Conservation (phyloP, 2,888 invertebrate genomes). For the Hirudinaria manillensis region DNA sequence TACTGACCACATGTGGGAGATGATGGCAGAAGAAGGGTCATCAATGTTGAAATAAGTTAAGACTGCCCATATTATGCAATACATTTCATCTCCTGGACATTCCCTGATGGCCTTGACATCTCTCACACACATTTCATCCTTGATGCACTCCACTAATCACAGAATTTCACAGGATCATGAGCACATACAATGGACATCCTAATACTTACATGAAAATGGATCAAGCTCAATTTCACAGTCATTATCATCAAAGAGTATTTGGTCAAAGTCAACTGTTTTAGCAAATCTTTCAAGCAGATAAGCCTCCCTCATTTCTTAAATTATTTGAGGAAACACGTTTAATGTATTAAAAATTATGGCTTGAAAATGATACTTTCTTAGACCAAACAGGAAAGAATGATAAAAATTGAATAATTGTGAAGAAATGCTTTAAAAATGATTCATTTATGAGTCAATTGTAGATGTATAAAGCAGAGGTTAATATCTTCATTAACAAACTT, state of each 20-base stretch:
- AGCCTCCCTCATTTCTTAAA: constrained; percentile 25
- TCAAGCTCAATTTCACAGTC: constrained; percentile 3
- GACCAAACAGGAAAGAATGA: too few relatives aligned
- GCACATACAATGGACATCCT: neutral
- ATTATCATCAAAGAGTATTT: neutral
- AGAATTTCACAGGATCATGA: neutral
- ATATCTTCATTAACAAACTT: neutral
- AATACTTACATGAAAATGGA: neutral
- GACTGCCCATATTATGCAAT: constrained; percentile 19
- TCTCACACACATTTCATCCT: constrained; percentile 3
- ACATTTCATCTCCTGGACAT: neutral
- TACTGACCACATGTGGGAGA: neutral
- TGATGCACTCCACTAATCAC: constrained; percentile 17
- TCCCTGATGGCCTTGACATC: constrained; percentile 15
- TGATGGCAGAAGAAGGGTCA: neutral
- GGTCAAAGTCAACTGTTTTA: constrained; percentile 21
- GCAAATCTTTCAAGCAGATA: constrained; percentile 24
- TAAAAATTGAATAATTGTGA: too few relatives aligned
- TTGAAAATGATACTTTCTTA: too few relatives aligned
- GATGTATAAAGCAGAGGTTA: too few relatives aligned
- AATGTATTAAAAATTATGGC: too few relatives aligned
- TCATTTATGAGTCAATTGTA: too few relatives aligned
- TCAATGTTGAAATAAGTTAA: constrained; percentile 24
- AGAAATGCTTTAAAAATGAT: too few relatives aligned
- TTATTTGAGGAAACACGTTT: neutral